Base-by-base conservation (phyloP, 1,140 invertebrate species). In the Atta colombica region DNA sequence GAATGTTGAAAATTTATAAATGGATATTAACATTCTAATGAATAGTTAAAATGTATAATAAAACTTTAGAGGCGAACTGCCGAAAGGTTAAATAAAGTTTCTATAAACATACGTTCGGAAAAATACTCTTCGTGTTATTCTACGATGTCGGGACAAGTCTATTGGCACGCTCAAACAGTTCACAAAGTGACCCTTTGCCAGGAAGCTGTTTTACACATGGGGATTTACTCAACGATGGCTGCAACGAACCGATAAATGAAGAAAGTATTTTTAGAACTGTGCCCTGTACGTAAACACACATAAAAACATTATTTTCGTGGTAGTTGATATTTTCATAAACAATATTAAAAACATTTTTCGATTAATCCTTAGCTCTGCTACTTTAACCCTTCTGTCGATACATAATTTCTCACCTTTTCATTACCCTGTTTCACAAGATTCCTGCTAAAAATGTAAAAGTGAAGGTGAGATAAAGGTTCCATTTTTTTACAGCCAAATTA, bases 111-210 rank as follows among this genome's bases (percentile, higher is more conserved):
- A 45, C 1, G n/a, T 81, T 25, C 66, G 39, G 35, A 49, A 82
- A 82, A 72, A 51, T 60, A 39, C 7, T 61, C 68, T 72, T 60
- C 68, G 25, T 82, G 55, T 82, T 82, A 82, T 82, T 82, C 1
- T 53, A 82, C 18, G 68, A 74, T 31, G 31, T 82, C 39, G 80
- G 21, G 55, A 82, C 68, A 74, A 82, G 68, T 74, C 78, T 60
- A 72, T 72, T 28, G 66, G 49, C 78, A 72, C 78, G 66, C 51
- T 71, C 25, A 39, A 71, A 58, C 18, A 72, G 18, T 45, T 72
- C 35, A 72, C 78, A 82, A 72, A 82, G 78, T 82, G 35, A 71
- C 16, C 66, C 66, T 82, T 72, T 72, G 78, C 51, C 51, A 72
- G 53, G 21, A 45, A 72, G 31, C 61, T 71, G 63, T 69, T 69